Percentiles rank a stretch among this genome's conserved stretches.
Evolutionary conservation across 2,113 vertebrate species (phyloP).

Genomic region (Perognathus longimembris): DNA sequence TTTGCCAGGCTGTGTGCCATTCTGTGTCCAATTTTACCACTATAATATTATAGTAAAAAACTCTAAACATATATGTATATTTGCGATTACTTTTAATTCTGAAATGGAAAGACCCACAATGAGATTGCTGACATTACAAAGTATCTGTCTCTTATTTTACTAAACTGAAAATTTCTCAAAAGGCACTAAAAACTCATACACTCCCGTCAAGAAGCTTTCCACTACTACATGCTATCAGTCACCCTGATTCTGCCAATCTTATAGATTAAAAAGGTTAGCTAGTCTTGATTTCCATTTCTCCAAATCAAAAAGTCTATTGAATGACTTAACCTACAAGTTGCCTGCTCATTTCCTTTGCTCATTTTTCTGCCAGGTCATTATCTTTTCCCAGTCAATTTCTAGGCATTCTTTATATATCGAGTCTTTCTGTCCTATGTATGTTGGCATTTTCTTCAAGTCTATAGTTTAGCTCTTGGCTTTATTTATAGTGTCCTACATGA

Average conservation of each 20-base stretch:
- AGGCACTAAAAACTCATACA: neutral
- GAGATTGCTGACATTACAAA: neutral
- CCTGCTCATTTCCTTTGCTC: neutral
- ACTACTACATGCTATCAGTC: neutral
- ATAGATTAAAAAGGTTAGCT: neutral
- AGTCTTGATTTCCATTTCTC: neutral
- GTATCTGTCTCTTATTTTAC: neutral
- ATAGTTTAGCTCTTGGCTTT: constrained; percentile 12
- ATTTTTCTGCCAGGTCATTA: neutral
- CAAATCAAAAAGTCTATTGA: neutral
- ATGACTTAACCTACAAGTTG: neutral
- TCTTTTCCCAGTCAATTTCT: neutral
- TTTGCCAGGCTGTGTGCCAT: neutral
- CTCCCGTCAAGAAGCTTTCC: neutral
- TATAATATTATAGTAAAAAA: neutral
- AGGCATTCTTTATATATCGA: neutral
- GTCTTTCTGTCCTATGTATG: neutral
- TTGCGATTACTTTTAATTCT: constrained; percentile 1
- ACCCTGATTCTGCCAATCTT: neutral
- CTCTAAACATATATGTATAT: neutral
- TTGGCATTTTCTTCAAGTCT: neutral
- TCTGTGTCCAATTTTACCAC: neutral
- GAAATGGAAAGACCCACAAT: neutral
- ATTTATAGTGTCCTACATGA: neutral
- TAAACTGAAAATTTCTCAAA: neutral